Evolutionary conservation across 2,113 vertebrate species (phyloP).

Genomic region (Lichenostomus cassidix): DNA sequence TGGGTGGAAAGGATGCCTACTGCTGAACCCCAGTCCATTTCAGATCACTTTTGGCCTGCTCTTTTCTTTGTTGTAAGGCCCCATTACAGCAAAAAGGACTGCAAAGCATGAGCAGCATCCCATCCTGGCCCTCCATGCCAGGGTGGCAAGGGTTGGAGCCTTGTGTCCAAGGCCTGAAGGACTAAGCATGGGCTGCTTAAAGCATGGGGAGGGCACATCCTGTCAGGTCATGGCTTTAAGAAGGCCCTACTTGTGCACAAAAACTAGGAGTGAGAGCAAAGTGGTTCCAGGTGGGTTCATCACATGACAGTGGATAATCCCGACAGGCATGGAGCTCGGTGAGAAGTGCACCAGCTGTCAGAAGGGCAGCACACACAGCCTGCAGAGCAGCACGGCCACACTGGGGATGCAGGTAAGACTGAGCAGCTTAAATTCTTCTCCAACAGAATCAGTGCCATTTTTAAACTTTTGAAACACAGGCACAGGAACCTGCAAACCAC

Average conservation of each 20-base stretch:
- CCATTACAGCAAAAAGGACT: not conserved
- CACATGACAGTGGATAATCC: accelerated
- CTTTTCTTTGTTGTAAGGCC: not conserved
- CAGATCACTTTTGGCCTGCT: not conserved
- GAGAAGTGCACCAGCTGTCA: accelerated
- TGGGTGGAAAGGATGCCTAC: not conserved
- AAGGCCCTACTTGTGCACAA: not conserved
- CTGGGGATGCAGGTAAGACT: not conserved
- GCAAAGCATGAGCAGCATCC: not conserved
- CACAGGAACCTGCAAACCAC: not conserved
- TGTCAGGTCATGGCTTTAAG: not conserved
- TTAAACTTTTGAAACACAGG: not conserved
- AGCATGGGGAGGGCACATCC: not conserved
- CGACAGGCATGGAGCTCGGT: accelerated
- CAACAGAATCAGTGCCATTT: not conserved
- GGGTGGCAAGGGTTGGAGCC: not conserved
- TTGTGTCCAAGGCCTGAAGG: not conserved
- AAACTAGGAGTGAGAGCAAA: not conserved
- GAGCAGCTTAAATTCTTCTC: not conserved
- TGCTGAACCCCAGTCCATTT: not conserved
- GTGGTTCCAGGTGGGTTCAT: not conserved
- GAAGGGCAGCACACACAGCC: not conserved
- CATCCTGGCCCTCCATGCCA: not conserved
- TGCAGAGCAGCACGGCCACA: not conserved
- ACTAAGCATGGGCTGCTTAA: not conserved